Conservation (phyloP, 2,888 invertebrate genomes). For the Netelia melanura region DNA sequence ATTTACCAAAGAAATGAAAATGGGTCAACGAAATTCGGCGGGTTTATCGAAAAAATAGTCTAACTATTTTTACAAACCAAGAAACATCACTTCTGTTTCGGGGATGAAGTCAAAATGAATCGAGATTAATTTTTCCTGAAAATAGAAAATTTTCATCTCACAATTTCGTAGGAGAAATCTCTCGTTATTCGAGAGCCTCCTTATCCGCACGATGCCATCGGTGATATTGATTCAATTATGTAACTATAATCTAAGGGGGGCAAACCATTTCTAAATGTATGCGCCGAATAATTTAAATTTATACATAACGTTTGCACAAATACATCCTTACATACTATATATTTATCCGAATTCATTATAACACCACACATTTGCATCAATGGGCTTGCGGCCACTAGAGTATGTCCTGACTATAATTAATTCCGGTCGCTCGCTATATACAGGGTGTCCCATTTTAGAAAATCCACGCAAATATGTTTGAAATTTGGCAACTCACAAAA, state of each 20-base stretch:
- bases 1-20: too few species aligned
- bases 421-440: constrained; percentile 17
- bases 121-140: too few species aligned
- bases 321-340: not conserved
- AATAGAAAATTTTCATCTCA: too few species aligned
- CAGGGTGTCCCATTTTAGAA: too few species aligned
- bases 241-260: constrained; percentile 32
- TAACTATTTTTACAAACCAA: too few species aligned
- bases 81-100: too few species aligned
- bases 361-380: constrained; percentile 55
- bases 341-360: constrained; percentile 41
- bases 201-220: constrained; percentile 4
- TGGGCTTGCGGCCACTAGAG: constrained; percentile 43
- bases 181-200: not conserved
- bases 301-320: not conserved
- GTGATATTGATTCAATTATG: constrained; percentile 43
- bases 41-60: too few species aligned
- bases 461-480: too few species aligned
- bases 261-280: constrained; percentile 24
- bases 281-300: not conserved
- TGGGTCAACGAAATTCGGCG: too few species aligned
- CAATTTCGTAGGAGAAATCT: not conserved
- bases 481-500: too few species aligned
- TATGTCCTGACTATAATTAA: constrained; percentile 46
- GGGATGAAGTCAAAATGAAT: too few species aligned